These are phyloP conservation scores for Lagopus leucura DNA, from an alignment of 2,113 vertebrate genomes.

Conservation along the genomic window DNA sequence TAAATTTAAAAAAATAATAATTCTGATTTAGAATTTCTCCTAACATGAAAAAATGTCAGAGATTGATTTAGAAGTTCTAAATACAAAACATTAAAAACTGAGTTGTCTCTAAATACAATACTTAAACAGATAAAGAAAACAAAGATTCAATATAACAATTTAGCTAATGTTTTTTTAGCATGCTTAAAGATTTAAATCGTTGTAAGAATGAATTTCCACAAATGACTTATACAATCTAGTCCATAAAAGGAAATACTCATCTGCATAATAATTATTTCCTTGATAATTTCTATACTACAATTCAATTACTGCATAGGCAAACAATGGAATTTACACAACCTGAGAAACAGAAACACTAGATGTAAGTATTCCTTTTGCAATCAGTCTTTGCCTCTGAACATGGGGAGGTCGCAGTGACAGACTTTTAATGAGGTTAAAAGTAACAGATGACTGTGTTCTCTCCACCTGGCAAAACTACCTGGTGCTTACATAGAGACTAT, in stretches of 20 bases:
- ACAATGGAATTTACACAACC: not conserved
- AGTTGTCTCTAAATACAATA: not conserved
- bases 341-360: not conserved
- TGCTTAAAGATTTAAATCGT: not conserved
- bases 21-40: not conserved
- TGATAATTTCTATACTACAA: not conserved
- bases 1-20: not conserved
- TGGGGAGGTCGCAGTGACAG: not conserved
- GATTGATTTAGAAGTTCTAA: not conserved
- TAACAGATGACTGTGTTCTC: not conserved
- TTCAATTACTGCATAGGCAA: not conserved
- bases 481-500: accelerated
- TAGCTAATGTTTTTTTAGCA: not conserved
- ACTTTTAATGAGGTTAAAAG: not conserved
- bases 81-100: not conserved
- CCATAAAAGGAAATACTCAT: not conserved
- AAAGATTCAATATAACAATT: not conserved
- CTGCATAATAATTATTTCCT: not conserved
- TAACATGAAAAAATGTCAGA: not conserved
- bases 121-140: not conserved
- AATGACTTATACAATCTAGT: not conserved
- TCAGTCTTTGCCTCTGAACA: not conserved
- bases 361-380: not conserved
- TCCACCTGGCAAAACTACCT: not conserved
- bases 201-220: not conserved